These are phyloP conservation scores for Epizoanthus ramosus DNA, from an alignment of 92 coral and sea anemone genomes.

Conservation along the genomic window DNA sequence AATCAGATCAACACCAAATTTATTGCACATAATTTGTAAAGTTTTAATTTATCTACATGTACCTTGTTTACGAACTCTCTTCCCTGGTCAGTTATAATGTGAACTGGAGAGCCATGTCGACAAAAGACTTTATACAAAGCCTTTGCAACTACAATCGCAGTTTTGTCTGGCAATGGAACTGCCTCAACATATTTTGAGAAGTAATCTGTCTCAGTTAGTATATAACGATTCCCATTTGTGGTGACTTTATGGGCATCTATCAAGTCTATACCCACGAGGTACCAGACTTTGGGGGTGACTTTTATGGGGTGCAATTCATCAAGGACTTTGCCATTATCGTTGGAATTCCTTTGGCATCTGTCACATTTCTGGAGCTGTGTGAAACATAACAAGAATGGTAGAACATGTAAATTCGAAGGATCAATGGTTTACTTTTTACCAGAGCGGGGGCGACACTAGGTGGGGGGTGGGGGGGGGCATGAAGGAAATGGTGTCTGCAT, in stretches of 20 bases:
- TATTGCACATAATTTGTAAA: neutral
- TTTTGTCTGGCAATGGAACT: slow-evolving; percentile 33
- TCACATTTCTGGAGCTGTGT: slow-evolving; percentile 57
- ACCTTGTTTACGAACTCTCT: slow-evolving; percentile 50
- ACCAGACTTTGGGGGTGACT: slow-evolving; percentile 67
- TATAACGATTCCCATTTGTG: slow-evolving; percentile 54
- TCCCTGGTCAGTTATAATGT: slow-evolving; percentile 46
- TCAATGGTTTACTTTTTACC: slow-evolving; percentile 6
- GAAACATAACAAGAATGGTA: slow-evolving; percentile 9
- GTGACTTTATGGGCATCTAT: slow-evolving; percentile 62
- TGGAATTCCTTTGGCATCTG: slow-evolving; percentile 59
- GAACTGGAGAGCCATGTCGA: slow-evolving; percentile 46
- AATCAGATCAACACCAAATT: neutral
- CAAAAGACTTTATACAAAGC: slow-evolving; percentile 14
- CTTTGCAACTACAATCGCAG: slow-evolving; percentile 32
- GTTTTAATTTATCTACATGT: neutral
- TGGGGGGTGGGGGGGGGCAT: no score
- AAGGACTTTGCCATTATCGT: slow-evolving; percentile 28
- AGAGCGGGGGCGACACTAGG: neutral
- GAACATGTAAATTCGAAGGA: slow-evolving; percentile 9
- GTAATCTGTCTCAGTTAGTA: slow-evolving; percentile 43
- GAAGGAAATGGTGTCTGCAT: no score
- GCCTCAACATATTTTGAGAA: slow-evolving; percentile 45
- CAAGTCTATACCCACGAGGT: slow-evolving; percentile 65
- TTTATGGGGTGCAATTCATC: slow-evolving; percentile 68